These are phyloP conservation scores for Palloptera scutellata DNA, from an alignment of 2,888 invertebrate genomes.

Conservation along the genomic window DNA sequence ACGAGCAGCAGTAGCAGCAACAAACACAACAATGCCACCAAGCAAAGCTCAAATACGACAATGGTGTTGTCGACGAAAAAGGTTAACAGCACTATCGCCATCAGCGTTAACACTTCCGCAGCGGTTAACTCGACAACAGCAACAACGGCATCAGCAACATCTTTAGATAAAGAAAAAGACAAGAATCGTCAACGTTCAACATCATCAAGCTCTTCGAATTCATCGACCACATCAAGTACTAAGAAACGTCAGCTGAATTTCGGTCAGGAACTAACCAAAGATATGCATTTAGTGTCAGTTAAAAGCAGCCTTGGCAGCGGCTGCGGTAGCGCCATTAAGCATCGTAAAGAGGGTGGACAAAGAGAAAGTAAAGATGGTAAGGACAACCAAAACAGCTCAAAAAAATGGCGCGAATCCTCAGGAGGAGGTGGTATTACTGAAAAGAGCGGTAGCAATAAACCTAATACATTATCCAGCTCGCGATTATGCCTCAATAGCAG, in stretches of 20 bases:
- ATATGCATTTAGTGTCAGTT: slow-evolving; percentile 44
- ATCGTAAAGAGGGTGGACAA: slow-evolving; percentile 29
- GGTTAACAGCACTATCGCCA: slow-evolving; percentile 24
- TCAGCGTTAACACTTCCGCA: slow-evolving; percentile 11
- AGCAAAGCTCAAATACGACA: slow-evolving; percentile 4
- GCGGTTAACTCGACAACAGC: slow-evolving; percentile 27
- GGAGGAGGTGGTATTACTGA: slow-evolving; percentile 21
- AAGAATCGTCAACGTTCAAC: slow-evolving; percentile 51
- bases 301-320: slow-evolving; percentile 38
- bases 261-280: slow-evolving; percentile 56
- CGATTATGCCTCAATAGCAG: not conserved
- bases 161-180: slow-evolving; percentile 60
- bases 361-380: slow-evolving; percentile 45
- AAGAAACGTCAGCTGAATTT: slow-evolving; percentile 65
- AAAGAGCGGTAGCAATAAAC: slow-evolving; percentile 35
- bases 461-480: slow-evolving; percentile 22
- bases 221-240: slow-evolving; percentile 28
- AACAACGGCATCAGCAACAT: slow-evolving; percentile 33
- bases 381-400: slow-evolving; percentile 37
- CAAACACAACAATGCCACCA: slow-evolving; percentile 27
- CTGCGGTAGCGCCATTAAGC: slow-evolving; percentile 29
- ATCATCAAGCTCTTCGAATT: slow-evolving; percentile 33
- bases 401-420: slow-evolving; percentile 31
- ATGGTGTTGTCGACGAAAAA: slow-evolving; percentile 39
- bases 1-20: slow-evolving; percentile 35